These are phyloP conservation scores for Pseudochaenichthys georgianus DNA, from an alignment of 2,797 vertebrate genomes.

Conservation along the genomic window DNA sequence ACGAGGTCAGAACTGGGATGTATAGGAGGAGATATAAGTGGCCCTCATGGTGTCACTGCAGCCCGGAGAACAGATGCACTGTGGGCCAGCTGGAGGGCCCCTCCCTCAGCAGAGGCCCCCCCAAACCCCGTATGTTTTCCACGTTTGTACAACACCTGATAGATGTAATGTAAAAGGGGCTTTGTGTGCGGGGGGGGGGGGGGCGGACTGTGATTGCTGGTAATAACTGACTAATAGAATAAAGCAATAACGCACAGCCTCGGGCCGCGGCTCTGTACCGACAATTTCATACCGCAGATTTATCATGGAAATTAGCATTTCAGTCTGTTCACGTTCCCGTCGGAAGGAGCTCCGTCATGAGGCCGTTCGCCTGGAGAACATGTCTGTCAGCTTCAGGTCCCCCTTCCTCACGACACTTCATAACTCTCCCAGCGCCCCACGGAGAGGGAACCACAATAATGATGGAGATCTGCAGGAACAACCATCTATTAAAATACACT, in stretches of 20 bases:
- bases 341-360: slow-evolving; percentile 80
- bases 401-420: slow-evolving; percentile 53
- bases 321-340: slow-evolving; percentile 83
- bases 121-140: slow-evolving; percentile 83
- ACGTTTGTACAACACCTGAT: slow-evolving; percentile 87
- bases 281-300: slow-evolving; percentile 87
- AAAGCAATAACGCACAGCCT: slow-evolving; percentile 88
- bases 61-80: slow-evolving; percentile 82
- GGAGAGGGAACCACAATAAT: slow-evolving; percentile 60
- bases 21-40: slow-evolving; percentile 60
- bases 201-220: slow-evolving; percentile 87
- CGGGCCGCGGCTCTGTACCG: slow-evolving; percentile 78
- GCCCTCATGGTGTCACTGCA: slow-evolving; percentile 79
- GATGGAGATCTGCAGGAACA: slow-evolving; percentile 74
- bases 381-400: slow-evolving; percentile 67
- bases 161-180: slow-evolving; percentile 86
- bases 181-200: slow-evolving; percentile 77
- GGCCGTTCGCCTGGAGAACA: slow-evolving; percentile 52
- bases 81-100: slow-evolving; percentile 81
- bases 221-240: slow-evolving; percentile 92
- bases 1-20: slow-evolving; percentile 29
- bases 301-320: slow-evolving; percentile 88
- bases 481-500: slow-evolving; percentile 59
- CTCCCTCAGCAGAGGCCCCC: slow-evolving; percentile 65
- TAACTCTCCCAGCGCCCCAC: slow-evolving; percentile 64